Evolutionary conservation across 2,888 invertebrate species (phyloP).

Genomic region (Cybosia mesomella): DNA sequence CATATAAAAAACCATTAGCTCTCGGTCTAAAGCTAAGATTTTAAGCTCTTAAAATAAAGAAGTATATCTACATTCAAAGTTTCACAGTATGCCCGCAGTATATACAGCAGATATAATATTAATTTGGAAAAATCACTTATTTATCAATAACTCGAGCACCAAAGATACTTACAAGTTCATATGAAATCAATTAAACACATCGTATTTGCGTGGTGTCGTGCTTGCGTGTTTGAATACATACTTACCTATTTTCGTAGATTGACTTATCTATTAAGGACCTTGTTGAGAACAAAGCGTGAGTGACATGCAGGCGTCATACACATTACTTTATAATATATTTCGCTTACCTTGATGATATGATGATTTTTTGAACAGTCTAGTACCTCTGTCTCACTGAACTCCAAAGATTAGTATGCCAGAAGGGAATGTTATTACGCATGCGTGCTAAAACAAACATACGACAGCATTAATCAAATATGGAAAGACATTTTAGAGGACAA

Average conservation of each 20-base stretch:
- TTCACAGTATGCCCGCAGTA: slow-evolving; percentile 59
- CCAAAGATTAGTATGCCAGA: slow-evolving; percentile 87
- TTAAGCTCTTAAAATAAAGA: slow-evolving; percentile 61
- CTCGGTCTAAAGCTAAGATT: slow-evolving; percentile 52
- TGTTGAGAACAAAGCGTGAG: slow-evolving; percentile 47
- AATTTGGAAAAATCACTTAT: slow-evolving; percentile 10
- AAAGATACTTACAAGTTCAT: slow-evolving; percentile 54
- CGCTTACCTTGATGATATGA: slow-evolving; percentile 76
- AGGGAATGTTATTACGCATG: slow-evolving; percentile 87
- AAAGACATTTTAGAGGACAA: slow-evolving; percentile 56
- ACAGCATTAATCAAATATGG: slow-evolving; percentile 77
- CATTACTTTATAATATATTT: slow-evolving; percentile 56
- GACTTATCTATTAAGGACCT: slow-evolving; percentile 31
- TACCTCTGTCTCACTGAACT: slow-evolving; percentile 74
- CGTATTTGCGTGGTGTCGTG: slow-evolving; percentile 41
- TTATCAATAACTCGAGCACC: slow-evolving; percentile 32
- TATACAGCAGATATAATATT: slow-evolving; percentile 74
- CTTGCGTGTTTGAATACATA: slow-evolving; percentile 63
- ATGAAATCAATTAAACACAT: slow-evolving; percentile 17
- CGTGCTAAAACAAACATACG: slow-evolving; percentile 87
- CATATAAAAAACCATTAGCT: slow-evolving; percentile 24
- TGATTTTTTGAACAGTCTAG: slow-evolving; percentile 61
- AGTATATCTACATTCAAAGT: slow-evolving; percentile 60
- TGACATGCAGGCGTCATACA: slow-evolving; percentile 62
- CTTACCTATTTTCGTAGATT: slow-evolving; percentile 61